Evolutionary conservation across 2,113 vertebrate genomes (phyloP), one percentile per base, ranked within the genome.

Genomic region (Paedocypris sp.): DNA sequence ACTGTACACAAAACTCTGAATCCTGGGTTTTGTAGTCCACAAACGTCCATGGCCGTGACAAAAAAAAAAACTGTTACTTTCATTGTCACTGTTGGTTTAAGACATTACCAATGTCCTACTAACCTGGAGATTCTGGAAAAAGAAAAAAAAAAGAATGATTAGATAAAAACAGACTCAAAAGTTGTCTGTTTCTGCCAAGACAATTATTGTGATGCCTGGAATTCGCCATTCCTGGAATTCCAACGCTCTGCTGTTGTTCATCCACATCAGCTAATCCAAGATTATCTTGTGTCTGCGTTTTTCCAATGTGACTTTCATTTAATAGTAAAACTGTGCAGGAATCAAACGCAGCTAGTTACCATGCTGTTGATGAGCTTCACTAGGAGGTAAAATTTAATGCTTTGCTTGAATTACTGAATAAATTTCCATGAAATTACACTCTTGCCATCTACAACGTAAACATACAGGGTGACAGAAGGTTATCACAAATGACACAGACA

Each of bases 121-220:
- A n/a, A n/a, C n/a, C n/a, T n/a, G n/a, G n/a, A n/a, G n/a, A n/a
- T n/a, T n/a, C n/a, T n/a, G 0, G 20, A 50, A 36, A 66, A 77
- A 76, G 51, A 41, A 43, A 61, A 66, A 50, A 6, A 26, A 41
- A 43, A 19, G 23, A 52, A 32, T 79, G 58, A 68, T 54, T 52
- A 69, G 58, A 64, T 74, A 73, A 32, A 75, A 72, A 58, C 52
- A 50, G 18, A 71, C 71, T 78, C 79, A 60, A 76, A 61, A 41
- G 48, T 45, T 57, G 54, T 62, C 67, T 62, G 70, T 77, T 73
- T 77, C 73, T 79, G 70, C 68, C 70, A 75, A 72, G 76, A 76
- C 78, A 83, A 80, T 82, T 83, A 80, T 68, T 74, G 67, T 67
- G 62, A 68, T 36, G n/a, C n/a, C n/a, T 66, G 72, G 81, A 32